A percentile compares a stretch with the other conserved stretches of the same genome.
Conservation (phyloP, 2,797 vertebrate genomes). For the Chanos chanos region DNA sequence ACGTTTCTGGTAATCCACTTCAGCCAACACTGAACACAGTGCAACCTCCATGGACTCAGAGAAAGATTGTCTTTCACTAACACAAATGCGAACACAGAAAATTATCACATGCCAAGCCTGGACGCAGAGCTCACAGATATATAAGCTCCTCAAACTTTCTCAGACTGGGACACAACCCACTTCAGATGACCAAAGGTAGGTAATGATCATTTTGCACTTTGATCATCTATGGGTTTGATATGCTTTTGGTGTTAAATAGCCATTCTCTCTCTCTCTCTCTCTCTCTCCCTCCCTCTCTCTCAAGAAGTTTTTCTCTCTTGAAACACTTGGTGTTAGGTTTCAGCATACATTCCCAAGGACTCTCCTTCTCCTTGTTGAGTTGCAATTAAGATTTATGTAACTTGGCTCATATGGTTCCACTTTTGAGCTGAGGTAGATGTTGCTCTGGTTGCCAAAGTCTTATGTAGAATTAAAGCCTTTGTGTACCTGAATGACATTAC, state of each 20-base stretch:
- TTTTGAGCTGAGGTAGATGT: conserved; percentile 13
- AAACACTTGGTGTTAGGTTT: neutral
- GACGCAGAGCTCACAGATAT: conserved; percentile 3
- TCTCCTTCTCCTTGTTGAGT: conserved; percentile 1
- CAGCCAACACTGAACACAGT: conserved; percentile 23
- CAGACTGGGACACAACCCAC: no score
- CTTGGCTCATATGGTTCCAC: conserved; percentile 11
- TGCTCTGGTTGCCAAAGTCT: no score
- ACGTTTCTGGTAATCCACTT: conserved; percentile 29
- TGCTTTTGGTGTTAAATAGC: no score
- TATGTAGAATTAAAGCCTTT: no score
- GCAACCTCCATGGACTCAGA: conserved; percentile 9
- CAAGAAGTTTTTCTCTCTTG: neutral
- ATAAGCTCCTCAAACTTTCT: no score
- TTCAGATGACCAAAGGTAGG: no score
- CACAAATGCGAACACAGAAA: conserved; percentile 19
- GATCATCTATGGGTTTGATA: no score
- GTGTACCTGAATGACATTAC: no score
- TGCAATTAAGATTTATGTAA: conserved; percentile 20
- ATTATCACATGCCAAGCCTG: conserved; percentile 19
- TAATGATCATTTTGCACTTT: no score
- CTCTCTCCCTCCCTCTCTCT: no score
- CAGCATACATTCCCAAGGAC: conserved; percentile 3
- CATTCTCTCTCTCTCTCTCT: no score
- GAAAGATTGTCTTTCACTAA: conserved; percentile 20